These are phyloP conservation scores for Emydocephalus ijimae DNA, from an alignment of 2,113 vertebrate genomes.

Conservation along the genomic window DNA sequence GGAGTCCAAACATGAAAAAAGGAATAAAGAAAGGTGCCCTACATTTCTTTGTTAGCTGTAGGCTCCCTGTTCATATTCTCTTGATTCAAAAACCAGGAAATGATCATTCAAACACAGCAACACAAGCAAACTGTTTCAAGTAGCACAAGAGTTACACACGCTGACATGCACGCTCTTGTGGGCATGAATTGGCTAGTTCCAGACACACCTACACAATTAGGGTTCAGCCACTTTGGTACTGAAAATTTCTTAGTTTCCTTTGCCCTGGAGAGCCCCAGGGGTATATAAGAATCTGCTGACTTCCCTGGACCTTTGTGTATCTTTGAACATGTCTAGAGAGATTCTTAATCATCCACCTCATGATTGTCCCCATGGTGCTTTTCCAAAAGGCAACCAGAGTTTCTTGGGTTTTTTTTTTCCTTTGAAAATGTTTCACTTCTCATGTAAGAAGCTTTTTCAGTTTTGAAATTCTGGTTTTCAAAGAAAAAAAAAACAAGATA, in stretches of 20 bases:
- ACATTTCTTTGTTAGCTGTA: neutral
- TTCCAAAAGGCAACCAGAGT: too few species aligned
- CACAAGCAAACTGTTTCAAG: neutral
- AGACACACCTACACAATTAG: neutral
- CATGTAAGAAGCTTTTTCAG: too few species aligned
- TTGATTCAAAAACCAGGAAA: neutral
- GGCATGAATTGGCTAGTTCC: neutral
- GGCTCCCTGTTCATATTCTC: neutral
- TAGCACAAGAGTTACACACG: neutral
- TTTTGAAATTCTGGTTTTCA: too few species aligned
- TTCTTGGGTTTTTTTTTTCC: too few species aligned
- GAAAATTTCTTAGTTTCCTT: neutral
- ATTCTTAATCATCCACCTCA: neutral
- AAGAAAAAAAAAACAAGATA: neutral
- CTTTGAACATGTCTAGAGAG: neutral
- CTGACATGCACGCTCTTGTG: neutral
- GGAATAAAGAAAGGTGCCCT: neutral
- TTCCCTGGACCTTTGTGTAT: neutral
- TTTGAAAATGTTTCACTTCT: too few species aligned
- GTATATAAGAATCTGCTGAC: neutral
- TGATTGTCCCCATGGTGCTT: neutral
- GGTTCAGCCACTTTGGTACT: neutral
- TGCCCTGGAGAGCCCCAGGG: neutral
- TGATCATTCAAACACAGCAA: neutral
- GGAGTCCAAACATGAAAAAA: neutral